Evolutionary conservation across 2,113 vertebrate genomes (phyloP), one percentile per base, ranked within the genome.

Genomic region (Onychostoma macrolepis): DNA sequence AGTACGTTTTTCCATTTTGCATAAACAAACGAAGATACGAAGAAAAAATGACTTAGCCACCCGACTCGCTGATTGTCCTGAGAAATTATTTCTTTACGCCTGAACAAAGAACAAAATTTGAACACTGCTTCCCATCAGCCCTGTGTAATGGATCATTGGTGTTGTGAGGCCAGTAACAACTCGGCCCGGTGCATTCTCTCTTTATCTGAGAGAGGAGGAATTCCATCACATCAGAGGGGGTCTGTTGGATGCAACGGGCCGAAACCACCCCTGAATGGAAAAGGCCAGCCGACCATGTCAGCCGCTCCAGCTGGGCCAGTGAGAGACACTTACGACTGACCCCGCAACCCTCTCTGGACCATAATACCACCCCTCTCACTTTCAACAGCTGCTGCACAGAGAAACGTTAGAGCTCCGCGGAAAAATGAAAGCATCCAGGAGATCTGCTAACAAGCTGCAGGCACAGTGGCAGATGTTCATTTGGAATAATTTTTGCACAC

Each of bases 201-300:
- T 89, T 93, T 88, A 90, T 92, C 90, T 80, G 85, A 84, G 90
- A 89, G 90, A 63, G 58, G 82, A 86, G 85, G 86, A 92, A 95
- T 94, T 93, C 91, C 91, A 89, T 24, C 7, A 17, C 58, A 89
- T 94, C 91, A 85, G 93, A 93, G 90, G 92, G 91, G 93, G 90
- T 91, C 89, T 92, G 93, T 91, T 61, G 28, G 90, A 88, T 80
- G 92, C 93, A 94, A 83, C 72, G 85, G 90, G 86, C 89, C 91
- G 90, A 93, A 92, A 93, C 94, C 88, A 45, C 92, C 91, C 88
- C 84, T 93, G 90, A 93, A 93, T 93, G 89, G 91, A 94, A 91
- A 88, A 89, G 85, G 6, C 89, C 93, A 94, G 80, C 92, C 89
- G 90, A 93, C 90, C 93, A 87, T 93, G 90, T 92, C 88, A 88